Conservation (phyloP, 2,797 vertebrate genomes). For the Sylvia borin region DNA sequence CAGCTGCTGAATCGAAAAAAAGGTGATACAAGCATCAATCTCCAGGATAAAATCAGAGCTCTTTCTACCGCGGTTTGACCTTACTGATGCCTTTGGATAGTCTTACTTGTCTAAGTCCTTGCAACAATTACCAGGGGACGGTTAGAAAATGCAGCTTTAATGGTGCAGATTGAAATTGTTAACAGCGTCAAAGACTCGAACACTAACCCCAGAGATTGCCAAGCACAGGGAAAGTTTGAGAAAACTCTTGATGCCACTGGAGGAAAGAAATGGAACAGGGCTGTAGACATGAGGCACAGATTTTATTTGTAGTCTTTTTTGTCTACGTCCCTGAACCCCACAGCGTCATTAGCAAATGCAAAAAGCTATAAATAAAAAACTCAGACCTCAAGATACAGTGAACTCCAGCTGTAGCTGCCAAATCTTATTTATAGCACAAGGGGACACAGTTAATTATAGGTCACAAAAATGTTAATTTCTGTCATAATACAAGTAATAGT, state of each 20-base stretch:
- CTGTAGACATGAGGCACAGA: neutral
- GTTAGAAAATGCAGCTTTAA: slow-evolving; percentile 69
- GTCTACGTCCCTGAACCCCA: neutral
- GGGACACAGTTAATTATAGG: neutral
- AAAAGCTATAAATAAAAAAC: slow-evolving; percentile 12
- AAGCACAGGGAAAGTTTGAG: neutral
- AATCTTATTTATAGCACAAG: neutral
- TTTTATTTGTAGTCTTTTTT: neutral
- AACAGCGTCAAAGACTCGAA: slow-evolving; percentile 59
- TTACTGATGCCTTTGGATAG: slow-evolving; percentile 80
- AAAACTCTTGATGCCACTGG: neutral
- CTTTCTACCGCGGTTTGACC: slow-evolving; percentile 76
- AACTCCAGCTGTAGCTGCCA: neutral
- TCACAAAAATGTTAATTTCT: slow-evolving; percentile 6
- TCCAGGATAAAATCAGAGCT: slow-evolving; percentile 82
- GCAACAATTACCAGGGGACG: slow-evolving; percentile 74
- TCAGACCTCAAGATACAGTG: neutral
- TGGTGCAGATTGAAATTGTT: slow-evolving; percentile 69
- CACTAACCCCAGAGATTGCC: neutral
- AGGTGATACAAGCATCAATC: slow-evolving; percentile 82
- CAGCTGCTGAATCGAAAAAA: slow-evolving; percentile 74
- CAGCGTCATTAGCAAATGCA: neutral
- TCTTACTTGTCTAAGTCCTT: slow-evolving; percentile 73
- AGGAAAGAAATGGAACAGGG: neutral
- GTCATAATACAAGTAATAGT: neutral